Conservation (phyloP, 2,888 invertebrate genomes). For the Flexamia atlantica region DNA sequence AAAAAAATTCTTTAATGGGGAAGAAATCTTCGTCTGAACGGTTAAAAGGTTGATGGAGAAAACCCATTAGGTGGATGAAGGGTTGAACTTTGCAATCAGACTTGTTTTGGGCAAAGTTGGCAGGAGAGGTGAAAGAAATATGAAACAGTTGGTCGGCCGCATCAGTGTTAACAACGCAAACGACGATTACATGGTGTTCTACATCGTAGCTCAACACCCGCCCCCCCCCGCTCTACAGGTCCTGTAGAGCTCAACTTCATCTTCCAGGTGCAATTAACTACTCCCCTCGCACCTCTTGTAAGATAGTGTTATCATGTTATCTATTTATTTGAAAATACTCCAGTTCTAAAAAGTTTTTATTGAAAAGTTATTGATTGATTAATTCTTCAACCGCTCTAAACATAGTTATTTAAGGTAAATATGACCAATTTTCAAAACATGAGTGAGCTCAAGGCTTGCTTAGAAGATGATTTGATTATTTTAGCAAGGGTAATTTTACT, state of each 20-base stretch:
- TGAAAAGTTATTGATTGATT: no score
- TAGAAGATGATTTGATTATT: no score
- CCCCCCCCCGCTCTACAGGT: constrained; percentile 46
- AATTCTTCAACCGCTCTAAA: no score
- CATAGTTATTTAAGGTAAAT: no score
- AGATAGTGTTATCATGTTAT: no score
- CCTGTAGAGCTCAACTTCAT: constrained; percentile 24
- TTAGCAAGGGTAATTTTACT: no score
- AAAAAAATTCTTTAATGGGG: not conserved
- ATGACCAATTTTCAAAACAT: no score
- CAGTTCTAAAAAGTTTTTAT: no score
- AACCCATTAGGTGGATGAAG: not conserved
- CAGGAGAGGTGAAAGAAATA: constrained; percentile 54
- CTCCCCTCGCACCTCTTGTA: not conserved
- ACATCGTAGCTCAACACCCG: constrained; percentile 38
- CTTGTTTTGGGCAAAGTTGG: constrained; percentile 51
- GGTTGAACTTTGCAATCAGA: constrained; percentile 52
- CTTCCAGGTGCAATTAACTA: constrained; percentile 27
- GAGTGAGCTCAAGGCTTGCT: no score
- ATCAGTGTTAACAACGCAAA: constrained; percentile 53
- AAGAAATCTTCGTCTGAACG: not conserved
- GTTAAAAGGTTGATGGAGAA: constrained; percentile 24
- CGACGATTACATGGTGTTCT: constrained; percentile 52
- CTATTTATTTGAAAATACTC: no score
- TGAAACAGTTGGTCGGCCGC: constrained; percentile 58